phyloP scores from a whole-genome alignment of 2,797 vertebrate genomes.

The Threskiornis aethiopicus region DNA sequence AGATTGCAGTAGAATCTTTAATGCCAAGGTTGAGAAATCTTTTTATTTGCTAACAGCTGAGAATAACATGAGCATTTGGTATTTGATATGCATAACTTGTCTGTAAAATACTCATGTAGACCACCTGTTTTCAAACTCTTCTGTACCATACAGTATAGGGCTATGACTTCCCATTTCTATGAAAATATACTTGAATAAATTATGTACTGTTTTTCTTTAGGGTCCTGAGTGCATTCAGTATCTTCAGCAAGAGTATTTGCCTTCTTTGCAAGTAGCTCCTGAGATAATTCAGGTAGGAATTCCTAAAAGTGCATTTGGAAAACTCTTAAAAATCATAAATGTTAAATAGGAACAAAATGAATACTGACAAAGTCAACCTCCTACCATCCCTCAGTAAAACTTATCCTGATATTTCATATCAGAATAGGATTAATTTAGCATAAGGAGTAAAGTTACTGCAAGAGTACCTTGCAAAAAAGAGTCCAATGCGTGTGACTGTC shows the following conservation, averaged over 20 bases:
- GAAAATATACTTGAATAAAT: neutral
- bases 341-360: neutral
- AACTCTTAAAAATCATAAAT: neutral
- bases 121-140: neutral
- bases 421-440: neutral
- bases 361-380: neutral
- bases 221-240: constrained; percentile 94
- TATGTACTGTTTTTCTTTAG: constrained; percentile 69
- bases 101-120: neutral
- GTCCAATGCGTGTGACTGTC: neutral
- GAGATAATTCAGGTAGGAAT: constrained; percentile 92
- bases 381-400: neutral
- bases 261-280: constrained; percentile 92
- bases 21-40: neutral
- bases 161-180: neutral
- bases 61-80: neutral
- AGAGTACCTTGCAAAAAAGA: neutral
- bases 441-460: neutral
- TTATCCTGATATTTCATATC: neutral
- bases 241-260: constrained; percentile 94
- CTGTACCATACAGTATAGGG: neutral
- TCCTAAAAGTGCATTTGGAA: neutral
- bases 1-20: neutral
- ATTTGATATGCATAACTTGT: neutral
- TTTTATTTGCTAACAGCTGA: neutral